Base-by-base conservation (phyloP, 1,140 invertebrate genomes). In the Chelonus insularis region DNA sequence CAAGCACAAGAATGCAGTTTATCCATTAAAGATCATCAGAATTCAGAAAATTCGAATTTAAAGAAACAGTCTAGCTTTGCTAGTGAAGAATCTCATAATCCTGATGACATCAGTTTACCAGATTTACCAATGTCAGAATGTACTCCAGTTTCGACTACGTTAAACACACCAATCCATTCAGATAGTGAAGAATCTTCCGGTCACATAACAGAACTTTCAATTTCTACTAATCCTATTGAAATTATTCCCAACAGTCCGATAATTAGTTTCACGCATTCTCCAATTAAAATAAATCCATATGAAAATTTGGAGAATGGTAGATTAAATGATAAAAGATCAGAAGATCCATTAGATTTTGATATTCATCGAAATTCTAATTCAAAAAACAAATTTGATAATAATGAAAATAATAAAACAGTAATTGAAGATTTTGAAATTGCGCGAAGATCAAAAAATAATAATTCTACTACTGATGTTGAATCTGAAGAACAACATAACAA, bases 121-220 rank as follows among this genome's bases (percentile, higher is more conserved):
- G 80, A 82, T 54, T 48, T 82, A 7, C 67, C 77, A 2, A 77
- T 76, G 0, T 77, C 74, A 1, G 78, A 79, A 36, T 77, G 77
- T 11, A 79, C 75, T 1, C 71, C 77, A 0, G 69, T 79, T 5
- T 81, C 79, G 9, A 81, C 80, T 3, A 79, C 80, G 4, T 41
- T 82, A 0, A 82, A 82, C 36, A 82, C 79, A 0, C 80, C 80
- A 0, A 78, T 74, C 23, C 79, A 81, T 39, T 81, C 80, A 0
- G 79, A 81, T 12, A 81, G 71, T 16, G 79, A 81, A 56, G 79
- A 81, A 34, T 76, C 74, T 0, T 72, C 75, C 1, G 72, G 75
- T 16, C 73, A 71, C 34, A 73, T 72, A 0, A 57, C 68, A 1
- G 67, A 72, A 50, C 57, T 81, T 4, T 69, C 70, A 6, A 76